Base-by-base conservation (phyloP, 1,140 invertebrate species). In the Temnothorax longispinosus region DNA sequence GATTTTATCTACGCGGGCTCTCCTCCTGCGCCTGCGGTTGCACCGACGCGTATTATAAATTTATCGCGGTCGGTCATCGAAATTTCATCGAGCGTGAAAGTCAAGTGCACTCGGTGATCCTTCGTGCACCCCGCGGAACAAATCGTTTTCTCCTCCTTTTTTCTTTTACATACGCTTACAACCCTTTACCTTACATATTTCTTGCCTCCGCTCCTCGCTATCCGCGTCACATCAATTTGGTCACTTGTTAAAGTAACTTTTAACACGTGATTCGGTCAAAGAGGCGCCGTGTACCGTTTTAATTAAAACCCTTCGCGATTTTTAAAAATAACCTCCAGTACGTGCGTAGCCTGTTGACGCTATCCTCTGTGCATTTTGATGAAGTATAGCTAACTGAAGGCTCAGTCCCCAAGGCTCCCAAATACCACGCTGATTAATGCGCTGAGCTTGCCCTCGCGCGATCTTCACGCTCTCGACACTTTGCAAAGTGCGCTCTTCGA, bases 41-140 rank as follows among this genome's bases (percentile, higher is more conserved):
- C 41, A 35, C 81, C 82, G 80, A 35, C 41, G 44, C 75, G n/a
- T 62, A 82, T 81, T 80, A 78, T 85, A 44, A 50, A 67, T 77
- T 88, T 91, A 88, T 91, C 89, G 60, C 32, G 15, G 50, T 60
- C 62, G 81, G 86, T 86, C 89, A 88, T 91, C 89, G 82, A 35
- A 74, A 89, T 90, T 81, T 89, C 87, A 89, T 90, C 88, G 89
- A 71, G 88, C 80, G 86, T 85, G 86, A 90, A 89, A 82, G 54
- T 75, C 88, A 72, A 76, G 32, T 50, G 52, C 62, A 72, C 35
- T 72, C 80, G 27, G 50, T 50, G 56, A 78, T 85, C 38, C 60
- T 52, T 32, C 80, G 27, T 47, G 67, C 67, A 41, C 67, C 32
- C 27, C 32, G 78, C 80, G 54, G 27, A 81, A 81, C 77, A 15